Conservation (phyloP, 2,113 vertebrate species). For the Crotophaga sulcirostris region DNA sequence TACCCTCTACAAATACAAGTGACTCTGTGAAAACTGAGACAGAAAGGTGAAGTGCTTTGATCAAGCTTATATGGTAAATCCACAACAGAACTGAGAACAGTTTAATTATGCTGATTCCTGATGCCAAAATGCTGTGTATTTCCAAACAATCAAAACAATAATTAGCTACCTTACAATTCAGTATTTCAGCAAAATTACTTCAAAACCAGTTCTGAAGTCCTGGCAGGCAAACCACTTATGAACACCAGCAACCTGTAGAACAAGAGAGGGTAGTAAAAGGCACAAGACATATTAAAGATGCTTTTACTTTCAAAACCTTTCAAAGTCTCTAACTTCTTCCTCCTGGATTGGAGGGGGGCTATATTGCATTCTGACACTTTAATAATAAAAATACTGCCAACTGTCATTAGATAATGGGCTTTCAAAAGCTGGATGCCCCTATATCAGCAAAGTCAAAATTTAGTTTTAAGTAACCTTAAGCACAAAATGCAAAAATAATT, state of each 20-base stretch:
- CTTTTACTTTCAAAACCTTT: slow-evolving; percentile 1
- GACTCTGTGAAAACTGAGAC: background rate
- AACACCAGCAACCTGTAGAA: background rate
- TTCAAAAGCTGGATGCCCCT: background rate
- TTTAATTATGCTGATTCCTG: background rate
- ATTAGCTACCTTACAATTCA: background rate
- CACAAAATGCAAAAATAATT: background rate
- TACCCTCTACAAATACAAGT: background rate
- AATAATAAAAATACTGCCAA: background rate
- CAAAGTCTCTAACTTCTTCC: too few species aligned
- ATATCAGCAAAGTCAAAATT: background rate
- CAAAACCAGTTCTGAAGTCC: background rate
- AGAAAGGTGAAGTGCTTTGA: background rate
- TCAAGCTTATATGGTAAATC: background rate
- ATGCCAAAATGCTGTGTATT: background rate
- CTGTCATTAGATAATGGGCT: rapidly evolving
- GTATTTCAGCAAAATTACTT: background rate
- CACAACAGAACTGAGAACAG: background rate
- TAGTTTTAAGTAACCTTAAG: background rate
- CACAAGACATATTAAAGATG: background rate
- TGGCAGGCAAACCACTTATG: background rate
- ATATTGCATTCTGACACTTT: too few species aligned
- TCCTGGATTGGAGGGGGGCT: too few species aligned
- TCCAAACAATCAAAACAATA: background rate
- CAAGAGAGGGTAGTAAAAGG: background rate